Conservation (phyloP, 2,888 invertebrate species). For the Himalopsyche kuldschensis region DNA sequence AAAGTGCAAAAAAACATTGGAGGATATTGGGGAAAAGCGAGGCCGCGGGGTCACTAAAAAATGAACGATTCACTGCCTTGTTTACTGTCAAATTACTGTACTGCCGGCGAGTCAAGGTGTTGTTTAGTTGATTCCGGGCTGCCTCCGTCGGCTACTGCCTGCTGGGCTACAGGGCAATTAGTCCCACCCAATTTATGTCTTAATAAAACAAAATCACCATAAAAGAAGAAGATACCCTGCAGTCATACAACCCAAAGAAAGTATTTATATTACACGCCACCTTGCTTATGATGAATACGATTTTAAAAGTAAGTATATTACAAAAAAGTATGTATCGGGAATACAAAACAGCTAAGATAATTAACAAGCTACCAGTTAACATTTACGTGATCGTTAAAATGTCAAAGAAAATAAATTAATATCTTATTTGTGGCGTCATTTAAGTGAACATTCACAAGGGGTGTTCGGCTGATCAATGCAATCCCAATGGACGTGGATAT, state of each 20-base stretch:
- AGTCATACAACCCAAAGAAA: neutral
- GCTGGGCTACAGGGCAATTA: neutral
- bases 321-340: no score
- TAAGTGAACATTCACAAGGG: no score
- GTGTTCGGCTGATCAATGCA: no score
- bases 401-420: no score
- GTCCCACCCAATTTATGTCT: neutral
- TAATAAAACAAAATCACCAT: neutral
- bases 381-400: no score
- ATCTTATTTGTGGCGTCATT: no score
- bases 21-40: neutral
- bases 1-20: no score
- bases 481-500: no score
- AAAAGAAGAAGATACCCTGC: neutral
- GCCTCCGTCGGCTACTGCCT: neutral
- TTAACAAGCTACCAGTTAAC: no score
- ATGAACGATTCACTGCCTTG: neutral
- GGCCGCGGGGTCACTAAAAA: neutral
- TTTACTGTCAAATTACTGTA: neutral
- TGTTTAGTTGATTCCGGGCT: neutral
- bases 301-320: no score
- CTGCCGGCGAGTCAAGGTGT: neutral
- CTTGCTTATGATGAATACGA: neutral
- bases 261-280: neutral
- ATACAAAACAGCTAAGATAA: no score